phyloP scores from a whole-genome alignment of 2,113 vertebrate species.

The Peromyscus californicus region DNA sequence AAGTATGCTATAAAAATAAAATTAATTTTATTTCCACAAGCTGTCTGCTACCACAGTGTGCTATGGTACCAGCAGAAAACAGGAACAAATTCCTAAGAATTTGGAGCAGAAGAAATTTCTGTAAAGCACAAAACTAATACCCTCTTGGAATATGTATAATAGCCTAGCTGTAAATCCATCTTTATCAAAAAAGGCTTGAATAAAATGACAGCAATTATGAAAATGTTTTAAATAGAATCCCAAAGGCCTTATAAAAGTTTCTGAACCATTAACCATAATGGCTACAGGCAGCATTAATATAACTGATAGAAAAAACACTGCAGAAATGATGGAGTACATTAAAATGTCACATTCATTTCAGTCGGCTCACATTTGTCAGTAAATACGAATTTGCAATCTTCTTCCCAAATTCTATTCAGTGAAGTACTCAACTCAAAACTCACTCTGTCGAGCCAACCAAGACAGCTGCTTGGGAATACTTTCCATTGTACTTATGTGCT shows the following conservation, averaged over 20 bases:
- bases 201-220: conserved; percentile 53
- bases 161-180: conserved; percentile 42
- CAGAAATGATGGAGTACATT: not conserved
- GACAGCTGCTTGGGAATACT: not conserved
- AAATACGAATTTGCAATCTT: conserved; percentile 6
- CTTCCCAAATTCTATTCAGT: not conserved
- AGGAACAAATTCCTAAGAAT: conserved; percentile 40
- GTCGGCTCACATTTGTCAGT: not conserved
- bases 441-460: not conserved
- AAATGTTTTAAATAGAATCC: conserved; percentile 37
- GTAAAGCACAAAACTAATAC: conserved; percentile 53
- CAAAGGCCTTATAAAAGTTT: not conserved
- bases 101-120: conserved; percentile 59
- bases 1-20: conserved; percentile 52
- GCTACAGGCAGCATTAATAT: not conserved
- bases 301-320: not conserved
- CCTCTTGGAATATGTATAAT: not conserved
- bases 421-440: not conserved
- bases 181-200: conserved; percentile 51
- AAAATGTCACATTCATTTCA: not conserved
- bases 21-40: conserved; percentile 11
- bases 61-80: conserved; percentile 58
- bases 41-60: not conserved
- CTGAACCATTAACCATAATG: not conserved
- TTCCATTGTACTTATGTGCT: not conserved